Evolutionary conservation across 2,113 vertebrate species (phyloP), one percentile per base, ranked within the genome.

Genomic region (Percina caprodes): DNA sequence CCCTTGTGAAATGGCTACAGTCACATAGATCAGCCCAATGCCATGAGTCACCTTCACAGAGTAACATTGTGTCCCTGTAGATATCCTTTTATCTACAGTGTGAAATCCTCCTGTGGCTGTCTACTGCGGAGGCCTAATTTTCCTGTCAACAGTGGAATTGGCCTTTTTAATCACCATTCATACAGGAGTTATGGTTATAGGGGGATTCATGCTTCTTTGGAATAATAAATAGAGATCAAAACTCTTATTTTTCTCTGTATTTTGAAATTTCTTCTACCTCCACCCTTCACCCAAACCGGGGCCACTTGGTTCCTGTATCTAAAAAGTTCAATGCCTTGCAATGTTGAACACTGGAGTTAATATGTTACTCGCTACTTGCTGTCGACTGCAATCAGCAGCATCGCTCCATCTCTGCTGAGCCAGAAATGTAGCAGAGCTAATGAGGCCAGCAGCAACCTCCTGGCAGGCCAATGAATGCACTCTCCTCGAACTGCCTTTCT

Each of bases 371-470:
- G 7, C 77, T 77, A 67, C 63, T 83, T 79, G 39, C 71, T 86
- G 80, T 88, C 87, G 9, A 39, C 81, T 61, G 30, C 61, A 84
- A 83, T 90, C 74, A 68, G 74, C 60, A 51, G 76, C 72, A 77
- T 84, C 49, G 5, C 66, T 89, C 82, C 77, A 77, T 87, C 74
- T 89, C 80, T 75, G 59, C 80, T 60, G 45, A 62, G 79, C 63
- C 72, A 84, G 73, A 79, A 76, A 66, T 56, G 70, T 74, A 71
- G 80, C 63, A n/a, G 70, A 79, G 80, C 54, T 91, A 86, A 91
- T 85, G 87, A 89, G 80, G 84, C 77, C 46, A 63, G 69, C 72
- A 35, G 56, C 65, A 62, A 56, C 49, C 56, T 79, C 76, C 73
- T 59, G 6, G 79, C 82, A 70, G 82, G 69, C 80, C 86, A 67